These are phyloP conservation scores for Silurus meridionalis DNA, from an alignment of 2,113 vertebrate species.

Conservation along the genomic window DNA sequence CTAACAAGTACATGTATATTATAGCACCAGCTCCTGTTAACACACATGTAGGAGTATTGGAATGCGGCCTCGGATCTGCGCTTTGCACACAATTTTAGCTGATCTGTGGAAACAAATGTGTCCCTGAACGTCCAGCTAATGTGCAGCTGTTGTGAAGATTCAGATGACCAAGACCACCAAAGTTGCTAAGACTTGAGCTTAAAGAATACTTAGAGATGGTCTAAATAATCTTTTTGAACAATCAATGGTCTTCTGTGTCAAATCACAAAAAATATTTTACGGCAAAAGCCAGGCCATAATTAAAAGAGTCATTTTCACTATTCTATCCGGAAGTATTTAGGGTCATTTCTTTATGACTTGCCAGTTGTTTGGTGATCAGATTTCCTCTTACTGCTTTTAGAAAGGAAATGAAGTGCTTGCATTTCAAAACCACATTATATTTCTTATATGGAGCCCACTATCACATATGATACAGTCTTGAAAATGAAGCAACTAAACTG, in stretches of 20 bases:
- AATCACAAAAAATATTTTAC: not conserved
- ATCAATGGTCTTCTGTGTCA: not conserved
- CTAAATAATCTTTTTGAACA: not conserved
- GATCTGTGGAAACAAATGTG: slow-evolving; percentile 44
- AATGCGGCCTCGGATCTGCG: not conserved
- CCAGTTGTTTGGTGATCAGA: slow-evolving; percentile 1
- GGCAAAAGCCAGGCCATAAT: not conserved
- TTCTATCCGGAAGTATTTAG: not conserved
- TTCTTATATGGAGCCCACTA: not conserved
- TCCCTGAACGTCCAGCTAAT: slow-evolving; percentile 41
- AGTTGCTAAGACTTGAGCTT: slow-evolving; percentile 18
- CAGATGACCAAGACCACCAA: slow-evolving; percentile 63
- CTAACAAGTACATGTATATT: not conserved
- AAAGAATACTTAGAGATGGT: not conserved
- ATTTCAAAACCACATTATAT: not conserved
- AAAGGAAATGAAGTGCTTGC: not conserved
- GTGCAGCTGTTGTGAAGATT: slow-evolving; percentile 64
- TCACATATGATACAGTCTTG: not conserved
- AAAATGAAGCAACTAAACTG: not conserved
- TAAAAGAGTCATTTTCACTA: not conserved
- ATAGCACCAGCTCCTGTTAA: not conserved
- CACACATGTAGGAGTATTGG: not conserved
- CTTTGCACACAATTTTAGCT: slow-evolving; percentile 3
- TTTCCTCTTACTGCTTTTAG: slow-evolving; percentile 3
- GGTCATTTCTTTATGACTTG: not conserved